Evolutionary conservation across 2,113 vertebrate genomes (phyloP).

Genomic region (Rhodinocichla rosea): DNA sequence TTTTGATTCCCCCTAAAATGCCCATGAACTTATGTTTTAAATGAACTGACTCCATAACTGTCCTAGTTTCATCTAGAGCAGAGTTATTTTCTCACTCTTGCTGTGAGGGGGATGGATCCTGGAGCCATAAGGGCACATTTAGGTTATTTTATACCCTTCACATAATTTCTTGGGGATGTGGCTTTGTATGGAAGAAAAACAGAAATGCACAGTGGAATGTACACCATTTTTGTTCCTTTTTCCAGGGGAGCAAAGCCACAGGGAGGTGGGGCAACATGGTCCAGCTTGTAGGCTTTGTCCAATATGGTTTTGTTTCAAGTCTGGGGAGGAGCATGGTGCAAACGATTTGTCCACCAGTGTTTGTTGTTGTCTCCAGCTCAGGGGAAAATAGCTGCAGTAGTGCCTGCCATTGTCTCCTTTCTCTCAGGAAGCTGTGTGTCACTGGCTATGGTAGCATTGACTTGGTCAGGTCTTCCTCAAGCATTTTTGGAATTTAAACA

Average conservation of each 20-base stretch:
- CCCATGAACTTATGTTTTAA: not conserved
- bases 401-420: not conserved
- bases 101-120: not conserved
- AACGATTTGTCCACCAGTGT: fast-evolving
- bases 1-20: not conserved
- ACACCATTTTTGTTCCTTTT: not conserved
- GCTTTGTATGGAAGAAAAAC: not conserved
- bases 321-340: not conserved
- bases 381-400: not conserved
- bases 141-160: not conserved
- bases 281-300: not conserved
- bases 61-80: not conserved
- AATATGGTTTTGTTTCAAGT: not conserved
- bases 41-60: not conserved
- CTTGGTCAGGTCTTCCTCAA: fast-evolving
- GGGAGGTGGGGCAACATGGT: not conserved
- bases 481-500: not conserved
- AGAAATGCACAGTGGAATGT: not conserved
- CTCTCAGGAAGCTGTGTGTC: not conserved
- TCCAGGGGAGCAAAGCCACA: not conserved
- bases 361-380: not conserved
- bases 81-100: not conserved
- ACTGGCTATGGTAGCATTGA: not conserved
- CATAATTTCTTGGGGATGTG: not conserved
- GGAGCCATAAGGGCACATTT: not conserved